A percentile compares a stretch with the other conserved stretches of the same genome.
phyloP scores from a whole-genome alignment of 2,113 vertebrate species.

The Megaleporinus macrocephalus region DNA sequence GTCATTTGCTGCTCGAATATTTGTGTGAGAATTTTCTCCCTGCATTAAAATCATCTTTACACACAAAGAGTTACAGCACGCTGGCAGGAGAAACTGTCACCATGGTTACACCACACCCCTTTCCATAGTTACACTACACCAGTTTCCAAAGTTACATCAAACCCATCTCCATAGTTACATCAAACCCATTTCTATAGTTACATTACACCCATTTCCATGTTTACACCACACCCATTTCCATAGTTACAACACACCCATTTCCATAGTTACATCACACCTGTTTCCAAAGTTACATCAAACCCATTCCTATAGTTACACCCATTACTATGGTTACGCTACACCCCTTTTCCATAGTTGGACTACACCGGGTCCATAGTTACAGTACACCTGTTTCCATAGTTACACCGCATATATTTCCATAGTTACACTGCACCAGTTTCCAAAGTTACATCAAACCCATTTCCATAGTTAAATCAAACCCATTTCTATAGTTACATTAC shows the following conservation, averaged over 20 bases:
- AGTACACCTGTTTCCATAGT: neutral
- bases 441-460: neutral
- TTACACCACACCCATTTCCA: neutral
- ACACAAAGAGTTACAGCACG: neutral
- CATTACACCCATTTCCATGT: neutral
- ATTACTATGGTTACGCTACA: no score
- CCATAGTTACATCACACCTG: neutral
- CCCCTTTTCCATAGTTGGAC: neutral
- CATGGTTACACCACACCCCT: neutral
- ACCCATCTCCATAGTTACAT: neutral
- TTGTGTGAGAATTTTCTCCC: slow-evolving; percentile 14
- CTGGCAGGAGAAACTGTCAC: neutral
- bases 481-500: neutral
- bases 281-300: neutral
- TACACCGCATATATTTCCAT: neutral
- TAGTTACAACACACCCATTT: neutral
- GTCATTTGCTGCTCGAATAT: slow-evolving; percentile 14
- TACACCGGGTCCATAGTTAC: neutral
- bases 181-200: neutral
- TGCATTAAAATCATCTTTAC: neutral
- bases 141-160: neutral
- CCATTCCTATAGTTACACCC: no score
- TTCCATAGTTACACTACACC: neutral
- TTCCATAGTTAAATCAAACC: neutral
- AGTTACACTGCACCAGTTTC: neutral